Evolutionary conservation across 2,888 invertebrate species (phyloP).

Genomic region (Crematogaster levior): DNA sequence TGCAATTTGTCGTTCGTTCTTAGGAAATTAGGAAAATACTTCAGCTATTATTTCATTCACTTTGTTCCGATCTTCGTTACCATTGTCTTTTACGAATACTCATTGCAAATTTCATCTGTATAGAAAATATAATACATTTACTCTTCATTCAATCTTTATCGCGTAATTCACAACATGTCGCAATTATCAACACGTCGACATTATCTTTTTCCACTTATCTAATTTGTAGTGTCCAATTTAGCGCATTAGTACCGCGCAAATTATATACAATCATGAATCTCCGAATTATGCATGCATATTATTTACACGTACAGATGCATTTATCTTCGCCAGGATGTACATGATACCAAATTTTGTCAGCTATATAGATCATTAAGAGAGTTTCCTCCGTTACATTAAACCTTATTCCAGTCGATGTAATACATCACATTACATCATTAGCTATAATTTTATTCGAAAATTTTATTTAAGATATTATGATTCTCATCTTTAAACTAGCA

Average conservation of each 20-base stretch:
- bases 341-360: conserved; percentile 20
- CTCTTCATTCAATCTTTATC: background rate
- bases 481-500: background rate
- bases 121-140: background rate
- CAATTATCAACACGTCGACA: conserved; percentile 11
- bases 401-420: background rate
- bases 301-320: conserved; percentile 36
- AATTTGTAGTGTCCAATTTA: conserved; percentile 33
- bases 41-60: background rate
- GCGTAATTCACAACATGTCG: background rate
- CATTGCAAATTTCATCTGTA: background rate
- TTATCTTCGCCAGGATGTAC: conserved; percentile 22
- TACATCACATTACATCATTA: background rate
- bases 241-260: conserved; percentile 25
- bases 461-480: background rate
- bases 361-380: background rate
- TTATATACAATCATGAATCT: conserved; percentile 41
- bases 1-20: background rate
- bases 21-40: no score
- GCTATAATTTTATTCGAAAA: background rate
- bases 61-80: background rate
- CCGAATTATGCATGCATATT: conserved; percentile 40
- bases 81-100: background rate
- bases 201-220: conserved; percentile 15
- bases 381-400: conserved; percentile 8